phyloP scores from a whole-genome alignment of 2,888 invertebrate genomes.

The Branchellion lobata region DNA sequence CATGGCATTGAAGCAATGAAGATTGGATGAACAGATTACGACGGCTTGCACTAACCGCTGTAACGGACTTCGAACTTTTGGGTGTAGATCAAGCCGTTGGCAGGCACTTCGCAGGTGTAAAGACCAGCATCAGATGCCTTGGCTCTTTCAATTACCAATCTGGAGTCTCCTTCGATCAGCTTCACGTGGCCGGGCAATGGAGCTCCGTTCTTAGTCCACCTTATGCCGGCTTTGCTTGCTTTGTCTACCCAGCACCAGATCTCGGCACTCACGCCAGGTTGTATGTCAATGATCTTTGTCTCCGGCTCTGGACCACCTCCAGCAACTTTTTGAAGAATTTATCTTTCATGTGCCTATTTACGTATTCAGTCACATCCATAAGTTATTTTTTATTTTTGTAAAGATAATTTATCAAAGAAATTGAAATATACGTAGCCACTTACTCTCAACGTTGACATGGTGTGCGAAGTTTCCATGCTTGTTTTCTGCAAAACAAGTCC shows the following conservation, averaged over 20 bases:
- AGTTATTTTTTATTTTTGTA: too few relatives aligned
- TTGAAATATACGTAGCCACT: too few relatives aligned
- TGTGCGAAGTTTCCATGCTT: conserved; percentile 3
- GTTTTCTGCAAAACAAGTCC: conserved; percentile 5
- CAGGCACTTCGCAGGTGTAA: neutral
- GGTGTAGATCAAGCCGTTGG: neutral
- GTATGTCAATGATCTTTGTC: too few relatives aligned
- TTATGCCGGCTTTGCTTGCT: too few relatives aligned
- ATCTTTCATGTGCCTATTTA: too few relatives aligned
- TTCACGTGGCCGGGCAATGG: neutral
- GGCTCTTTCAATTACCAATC: neutral
- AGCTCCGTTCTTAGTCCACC: neutral
- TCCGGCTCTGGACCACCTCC: too few relatives aligned
- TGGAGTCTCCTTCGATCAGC: neutral
- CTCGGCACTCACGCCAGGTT: neutral
- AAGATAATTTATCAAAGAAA: too few relatives aligned
- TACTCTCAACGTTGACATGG: conserved; percentile 1
- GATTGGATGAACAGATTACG: too few relatives aligned
- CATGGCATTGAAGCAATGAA: too few relatives aligned
- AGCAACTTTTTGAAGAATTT: too few relatives aligned
- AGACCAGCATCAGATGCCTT: neutral
- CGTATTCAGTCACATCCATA: too few relatives aligned
- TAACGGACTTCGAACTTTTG: neutral
- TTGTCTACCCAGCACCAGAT: too few relatives aligned
- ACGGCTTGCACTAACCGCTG: neutral